Evolutionary conservation across 2,888 invertebrate genomes (phyloP).

Genomic region (Arrhopalites spinosus): DNA sequence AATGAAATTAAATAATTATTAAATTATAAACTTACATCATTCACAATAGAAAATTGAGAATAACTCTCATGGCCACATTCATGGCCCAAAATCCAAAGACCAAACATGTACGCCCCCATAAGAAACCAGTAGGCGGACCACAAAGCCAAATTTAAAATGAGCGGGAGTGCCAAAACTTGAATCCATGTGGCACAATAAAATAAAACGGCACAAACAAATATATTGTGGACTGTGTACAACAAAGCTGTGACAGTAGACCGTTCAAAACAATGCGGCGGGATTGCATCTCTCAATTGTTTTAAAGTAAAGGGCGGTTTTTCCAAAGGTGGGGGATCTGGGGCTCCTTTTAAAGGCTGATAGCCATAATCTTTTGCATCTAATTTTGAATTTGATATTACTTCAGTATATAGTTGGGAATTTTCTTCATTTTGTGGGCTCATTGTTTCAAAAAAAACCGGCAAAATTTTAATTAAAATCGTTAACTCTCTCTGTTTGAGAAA

Average conservation of each 20-base stretch:
- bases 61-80: too few relatives aligned
- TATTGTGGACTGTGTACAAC: conserved; percentile 20
- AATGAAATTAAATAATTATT: too few relatives aligned
- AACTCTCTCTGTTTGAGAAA: too few relatives aligned
- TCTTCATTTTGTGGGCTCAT: too few relatives aligned
- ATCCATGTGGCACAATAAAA: conserved; percentile 37
- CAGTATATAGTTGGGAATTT: too few relatives aligned
- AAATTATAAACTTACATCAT: too few relatives aligned
- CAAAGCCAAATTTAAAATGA: background rate
- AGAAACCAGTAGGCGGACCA: conserved; percentile 30
- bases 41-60: too few relatives aligned
- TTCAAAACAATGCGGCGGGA: conserved; percentile 21
- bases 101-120: conserved; percentile 23
- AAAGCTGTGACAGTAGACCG: conserved; percentile 2
- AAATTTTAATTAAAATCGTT: too few relatives aligned
- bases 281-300: conserved; percentile 23
- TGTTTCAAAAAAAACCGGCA: too few relatives aligned
- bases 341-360: conserved; percentile 1
- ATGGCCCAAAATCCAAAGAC: conserved; percentile 22
- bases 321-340: conserved; percentile 11
- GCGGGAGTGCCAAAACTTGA: background rate
- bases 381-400: too few relatives aligned
- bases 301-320: conserved; percentile 30
- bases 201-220: conserved; percentile 6
- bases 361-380: conserved; percentile 16